Base-by-base conservation (phyloP, 2,888 invertebrate genomes). In the Tenthredo notha region DNA sequence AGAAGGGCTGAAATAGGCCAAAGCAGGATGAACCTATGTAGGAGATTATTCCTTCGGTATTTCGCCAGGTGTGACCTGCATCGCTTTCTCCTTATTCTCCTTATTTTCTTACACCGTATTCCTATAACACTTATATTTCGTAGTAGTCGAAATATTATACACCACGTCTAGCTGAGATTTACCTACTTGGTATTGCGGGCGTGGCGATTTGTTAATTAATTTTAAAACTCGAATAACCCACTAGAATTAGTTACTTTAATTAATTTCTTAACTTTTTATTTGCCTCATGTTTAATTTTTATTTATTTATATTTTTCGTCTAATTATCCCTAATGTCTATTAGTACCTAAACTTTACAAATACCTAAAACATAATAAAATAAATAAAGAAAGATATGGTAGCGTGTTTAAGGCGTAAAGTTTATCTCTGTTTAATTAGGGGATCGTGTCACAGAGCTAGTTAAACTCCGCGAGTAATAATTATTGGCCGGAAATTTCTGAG, bases 1-100 rank as follows among this genome's bases (percentile, higher is more conserved):
- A 88, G 88, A 87, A 87, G 86, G 85, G 87, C 65, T 85, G 84
- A 85, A 85, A 88, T 88, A 89, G 87, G 88, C 88, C 43, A 58
- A 80, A 80, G 61, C 18, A 58, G 47, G 75, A n/a, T 50, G 21
- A 80, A 77, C 21, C 25, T 37, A 70, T 70, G 37, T 6, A 80
- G 58, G 83, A 83, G 89, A 90, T 89, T 90, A 89, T 43, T 12
- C 86, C 84, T 84, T 86, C 84, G 85, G 86, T 84, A 87, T 87
- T 87, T 85, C 86, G 88, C 89, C 91, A 91, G 90, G 89, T 90
- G 90, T 88, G 88, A 90, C 72, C 61, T 21, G 12, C 43, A 18
- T 40, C 21, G 67, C 9, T n/a, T 84, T 65, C 61, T 54, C 21
- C n/a, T 18, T 43, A 47, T 33, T 78, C 33, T 65, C 29, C 15